These are phyloP conservation scores for Aegotheles bennettii DNA, from an alignment of 2,113 vertebrate species.

Conservation along the genomic window DNA sequence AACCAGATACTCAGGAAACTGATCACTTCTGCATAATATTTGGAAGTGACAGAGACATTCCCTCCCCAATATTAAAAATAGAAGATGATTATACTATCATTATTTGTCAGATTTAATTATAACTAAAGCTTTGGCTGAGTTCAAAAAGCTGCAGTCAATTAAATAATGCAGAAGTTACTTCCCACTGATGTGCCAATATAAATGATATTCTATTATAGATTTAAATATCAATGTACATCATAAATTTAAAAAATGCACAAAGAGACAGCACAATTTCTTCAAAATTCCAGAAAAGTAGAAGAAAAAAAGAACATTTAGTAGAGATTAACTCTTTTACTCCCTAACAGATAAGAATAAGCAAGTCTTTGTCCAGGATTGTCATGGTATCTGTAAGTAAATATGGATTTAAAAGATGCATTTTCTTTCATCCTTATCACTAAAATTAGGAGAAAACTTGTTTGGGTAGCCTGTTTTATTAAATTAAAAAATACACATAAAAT, in stretches of 20 bases:
- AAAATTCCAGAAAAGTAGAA: not conserved
- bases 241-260: not conserved
- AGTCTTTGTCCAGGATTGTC: not conserved
- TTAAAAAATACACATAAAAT: not conserved
- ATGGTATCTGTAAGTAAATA: not conserved
- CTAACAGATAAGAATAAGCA: not conserved
- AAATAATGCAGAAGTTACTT: not conserved
- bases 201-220: not conserved
- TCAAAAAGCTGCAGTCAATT: conserved; percentile 11
- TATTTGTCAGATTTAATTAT: not conserved
- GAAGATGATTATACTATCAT: not conserved
- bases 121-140: not conserved
- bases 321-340: not conserved
- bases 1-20: not conserved
- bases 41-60: not conserved
- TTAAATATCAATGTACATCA: conserved; percentile 9
- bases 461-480: not conserved
- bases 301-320: not conserved
- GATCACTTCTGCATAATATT: not conserved
- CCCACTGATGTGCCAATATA: not conserved
- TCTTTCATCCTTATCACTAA: not conserved
- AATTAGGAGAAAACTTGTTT: not conserved
- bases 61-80: not conserved
- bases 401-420: not conserved
- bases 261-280: not conserved